These are phyloP conservation scores for Nothoprocta perdicaria DNA, from an alignment of 2,113 vertebrate genomes.

Conservation along the genomic window DNA sequence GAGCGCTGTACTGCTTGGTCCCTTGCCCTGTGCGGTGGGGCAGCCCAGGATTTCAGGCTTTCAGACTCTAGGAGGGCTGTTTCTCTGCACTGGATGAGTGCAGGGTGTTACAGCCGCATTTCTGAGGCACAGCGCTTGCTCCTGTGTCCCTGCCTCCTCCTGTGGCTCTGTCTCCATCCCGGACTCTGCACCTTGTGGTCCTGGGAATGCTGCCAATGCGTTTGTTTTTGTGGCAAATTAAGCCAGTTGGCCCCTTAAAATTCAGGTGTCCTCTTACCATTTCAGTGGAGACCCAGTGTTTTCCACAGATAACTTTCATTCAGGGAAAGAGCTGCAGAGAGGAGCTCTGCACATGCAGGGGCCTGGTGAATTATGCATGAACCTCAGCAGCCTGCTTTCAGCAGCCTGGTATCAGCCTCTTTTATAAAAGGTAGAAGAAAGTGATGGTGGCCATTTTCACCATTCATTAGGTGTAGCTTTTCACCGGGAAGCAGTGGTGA, in stretches of 20 bases:
- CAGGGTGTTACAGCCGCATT: background rate
- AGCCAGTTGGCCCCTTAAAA: background rate
- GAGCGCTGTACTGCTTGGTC: background rate
- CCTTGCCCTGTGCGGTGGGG: background rate
- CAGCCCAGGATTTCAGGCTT: background rate
- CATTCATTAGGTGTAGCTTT: background rate
- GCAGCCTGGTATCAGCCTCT: background rate
- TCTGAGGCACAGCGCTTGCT: background rate
- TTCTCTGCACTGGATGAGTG: background rate
- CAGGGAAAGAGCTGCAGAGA: conserved; percentile 26
- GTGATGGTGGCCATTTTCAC: background rate
- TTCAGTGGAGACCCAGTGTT: background rate
- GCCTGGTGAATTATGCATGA: conserved; percentile 48
- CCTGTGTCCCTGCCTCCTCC: background rate
- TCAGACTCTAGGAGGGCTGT: background rate
- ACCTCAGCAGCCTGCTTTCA: background rate
- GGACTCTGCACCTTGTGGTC: background rate
- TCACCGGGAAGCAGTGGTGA: background rate
- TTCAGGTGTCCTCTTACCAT: background rate
- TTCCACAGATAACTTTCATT: background rate
- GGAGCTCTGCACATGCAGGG: conserved; percentile 36
- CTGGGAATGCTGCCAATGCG: background rate
- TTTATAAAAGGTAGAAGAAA: conserved; percentile 25
- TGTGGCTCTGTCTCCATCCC: background rate
- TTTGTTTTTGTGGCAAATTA: background rate